phyloP scores from a whole-genome alignment of 2,888 invertebrate genomes.

The Athrips mouffetella region DNA sequence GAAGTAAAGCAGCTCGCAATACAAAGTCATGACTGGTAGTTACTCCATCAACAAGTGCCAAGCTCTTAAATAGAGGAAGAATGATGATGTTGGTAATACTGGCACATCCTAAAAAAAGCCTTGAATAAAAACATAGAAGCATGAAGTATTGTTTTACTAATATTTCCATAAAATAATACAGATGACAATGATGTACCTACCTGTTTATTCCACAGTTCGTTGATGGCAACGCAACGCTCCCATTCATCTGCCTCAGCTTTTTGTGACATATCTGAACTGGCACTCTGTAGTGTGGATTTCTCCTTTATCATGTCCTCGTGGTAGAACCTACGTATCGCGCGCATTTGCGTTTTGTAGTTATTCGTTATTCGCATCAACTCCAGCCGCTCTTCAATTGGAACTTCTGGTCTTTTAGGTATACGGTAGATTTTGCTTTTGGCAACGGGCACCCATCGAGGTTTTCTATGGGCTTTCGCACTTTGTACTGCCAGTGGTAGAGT shows the following conservation, averaged over 20 bases:
- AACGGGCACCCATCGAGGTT: conserved; percentile 88
- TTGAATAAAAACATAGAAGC: too few species aligned
- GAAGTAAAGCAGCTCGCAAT: too few species aligned
- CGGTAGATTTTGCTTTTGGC: conserved; percentile 89
- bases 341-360: conserved; percentile 82
- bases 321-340: conserved; percentile 74
- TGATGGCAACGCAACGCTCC: conserved; percentile 76
- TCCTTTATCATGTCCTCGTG: conserved; percentile 73
- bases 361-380: conserved; percentile 84
- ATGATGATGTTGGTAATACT: too few species aligned
- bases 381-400: conserved; percentile 80
- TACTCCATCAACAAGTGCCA: too few species aligned
- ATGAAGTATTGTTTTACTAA: too few species aligned
- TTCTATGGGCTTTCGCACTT: conserved; percentile 73
- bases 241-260: conserved; percentile 82
- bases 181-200: conserved; percentile 41
- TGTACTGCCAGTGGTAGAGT: conserved; percentile 55
- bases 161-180: neutral
- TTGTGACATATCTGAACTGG: conserved; percentile 74
- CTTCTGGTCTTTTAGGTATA: conserved; percentile 79
- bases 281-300: conserved; percentile 69
- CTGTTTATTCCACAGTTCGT: conserved; percentile 84
- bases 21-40: too few species aligned
- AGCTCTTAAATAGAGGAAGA: too few species aligned
- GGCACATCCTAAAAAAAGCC: too few species aligned